phyloP scores from a whole-genome alignment of 1,140 invertebrate genomes.

The Drosophila willistoni region DNA sequence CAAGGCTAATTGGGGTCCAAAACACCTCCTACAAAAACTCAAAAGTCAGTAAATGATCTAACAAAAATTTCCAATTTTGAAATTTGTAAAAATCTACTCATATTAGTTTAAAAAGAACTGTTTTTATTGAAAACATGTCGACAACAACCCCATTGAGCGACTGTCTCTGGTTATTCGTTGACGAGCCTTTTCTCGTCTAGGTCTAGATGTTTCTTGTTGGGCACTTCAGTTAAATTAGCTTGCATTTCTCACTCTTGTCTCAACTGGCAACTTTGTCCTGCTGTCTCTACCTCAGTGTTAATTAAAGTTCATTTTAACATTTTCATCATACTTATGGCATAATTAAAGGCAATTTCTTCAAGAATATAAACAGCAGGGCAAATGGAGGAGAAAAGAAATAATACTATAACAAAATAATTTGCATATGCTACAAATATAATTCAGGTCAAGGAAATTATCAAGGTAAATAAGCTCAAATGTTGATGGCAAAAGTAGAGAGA shows the following conservation, averaged over 20 bases:
- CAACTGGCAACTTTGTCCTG: constrained; percentile 19
- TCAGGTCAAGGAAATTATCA: constrained; percentile 77
- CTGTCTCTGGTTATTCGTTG: not conserved
- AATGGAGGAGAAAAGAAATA: constrained; percentile 16
- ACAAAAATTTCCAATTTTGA: no score
- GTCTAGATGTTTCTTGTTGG: not conserved
- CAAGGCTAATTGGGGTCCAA: not conserved
- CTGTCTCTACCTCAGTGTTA: constrained; percentile 39
- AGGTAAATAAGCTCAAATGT: constrained; percentile 39
- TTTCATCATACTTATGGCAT: constrained; percentile 62
- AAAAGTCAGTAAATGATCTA: no score
- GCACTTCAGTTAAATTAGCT: constrained; percentile 51
- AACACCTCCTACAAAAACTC: no score
- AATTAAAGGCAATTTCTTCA: constrained; percentile 60
- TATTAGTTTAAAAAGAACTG: no score
- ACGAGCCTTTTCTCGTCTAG: not conserved
- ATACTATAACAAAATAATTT: constrained; percentile 41
- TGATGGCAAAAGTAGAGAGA: constrained; percentile 5
- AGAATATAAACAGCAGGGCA: constrained; percentile 1
- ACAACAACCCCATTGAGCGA: not conserved
- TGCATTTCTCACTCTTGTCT: constrained; percentile 43
- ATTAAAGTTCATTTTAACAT: constrained; percentile 65
- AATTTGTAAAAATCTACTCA: no score
- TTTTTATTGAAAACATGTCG: no score
- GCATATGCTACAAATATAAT: constrained; percentile 42